Evolutionary conservation across 2,888 invertebrate genomes (phyloP), one percentile per base, ranked within the genome.

Genomic region (Watsonalla binaria): DNA sequence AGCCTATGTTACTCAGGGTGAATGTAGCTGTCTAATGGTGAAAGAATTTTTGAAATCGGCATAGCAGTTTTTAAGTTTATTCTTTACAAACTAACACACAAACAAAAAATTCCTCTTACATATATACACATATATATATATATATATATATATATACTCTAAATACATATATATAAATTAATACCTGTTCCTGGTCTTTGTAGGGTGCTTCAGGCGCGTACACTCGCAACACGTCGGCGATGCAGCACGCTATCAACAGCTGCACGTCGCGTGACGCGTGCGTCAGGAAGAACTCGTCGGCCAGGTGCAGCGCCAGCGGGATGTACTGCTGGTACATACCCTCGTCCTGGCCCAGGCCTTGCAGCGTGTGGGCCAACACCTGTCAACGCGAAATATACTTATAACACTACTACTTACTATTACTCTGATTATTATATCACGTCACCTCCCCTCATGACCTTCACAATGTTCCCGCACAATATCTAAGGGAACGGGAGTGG

Each of bases 141-240:
- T n/a, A n/a, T n/a, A n/a, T n/a, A n/a, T n/a, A n/a, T n/a, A n/a
- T n/a, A n/a, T n/a, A n/a, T n/a, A n/a, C n/a, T n/a, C n/a, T n/a
- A n/a, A n/a, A n/a, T n/a, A n/a, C n/a, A n/a, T n/a, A n/a, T 24
- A 24, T 24, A 24, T 24, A 7, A 14, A n/a, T 0, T 52, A 61
- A 60, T 57, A 99, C 95, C 92, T 98, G 97, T 59, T 97, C 96
- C 59, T 96, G 95, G 78, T 98, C 98, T 86, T 98, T 98, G 81
- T 98, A 99, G 0, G 99, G 99, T 45, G 98, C 98, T 80, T 99
- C 98, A 0, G 99, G 99, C 0, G 99, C 99, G 85, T 98, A 99
- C 6, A 99, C 97, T 57, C 99, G 92, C 62, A 99, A 93, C 39
- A 99, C 97, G 84, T 99, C 99, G 6, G 99, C 99, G 74, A 99